Conservation (phyloP, 2,888 invertebrate species). For the Drosophila leonis region DNA sequence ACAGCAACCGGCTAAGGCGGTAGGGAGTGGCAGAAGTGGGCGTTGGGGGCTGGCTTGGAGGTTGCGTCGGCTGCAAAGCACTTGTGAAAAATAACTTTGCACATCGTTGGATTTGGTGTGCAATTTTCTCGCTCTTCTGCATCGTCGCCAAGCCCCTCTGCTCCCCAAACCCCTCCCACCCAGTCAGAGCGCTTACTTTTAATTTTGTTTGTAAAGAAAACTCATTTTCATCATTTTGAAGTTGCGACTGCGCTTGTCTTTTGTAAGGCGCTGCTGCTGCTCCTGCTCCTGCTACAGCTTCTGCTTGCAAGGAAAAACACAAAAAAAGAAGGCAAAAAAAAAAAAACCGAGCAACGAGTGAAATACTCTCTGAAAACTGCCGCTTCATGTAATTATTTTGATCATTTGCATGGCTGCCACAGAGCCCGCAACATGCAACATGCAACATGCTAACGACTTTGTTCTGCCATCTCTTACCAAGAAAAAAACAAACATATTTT, state of each 20-base stretch:
- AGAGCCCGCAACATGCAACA: constrained; percentile 49
- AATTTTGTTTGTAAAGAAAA: constrained; percentile 81
- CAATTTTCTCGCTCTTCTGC: constrained; percentile 65
- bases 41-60: constrained; percentile 20
- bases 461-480: constrained; percentile 38
- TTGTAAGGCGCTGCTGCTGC: constrained; percentile 51
- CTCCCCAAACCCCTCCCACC: not conserved
- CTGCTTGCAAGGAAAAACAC: constrained; percentile 32
- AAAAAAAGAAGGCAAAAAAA: not conserved
- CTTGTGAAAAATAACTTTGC: constrained; percentile 81
- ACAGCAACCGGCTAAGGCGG: constrained; percentile 47
- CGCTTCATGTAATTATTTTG: constrained; percentile 78
- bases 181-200: constrained; percentile 68
- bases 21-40: not conserved
- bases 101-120: constrained; percentile 78
- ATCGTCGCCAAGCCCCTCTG: constrained; percentile 22
- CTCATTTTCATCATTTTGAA: constrained; percentile 81
- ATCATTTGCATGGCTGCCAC: constrained; percentile 72
- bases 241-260: constrained; percentile 74
- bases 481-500: not conserved
- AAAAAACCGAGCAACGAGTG: constrained; percentile 18
- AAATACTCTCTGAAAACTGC: constrained; percentile 53
- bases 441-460: constrained; percentile 52
- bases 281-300: not conserved
- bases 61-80: constrained; percentile 70